Evolutionary conservation across 2,888 invertebrate species (phyloP).

Genomic region (Ormyrus rosae): DNA sequence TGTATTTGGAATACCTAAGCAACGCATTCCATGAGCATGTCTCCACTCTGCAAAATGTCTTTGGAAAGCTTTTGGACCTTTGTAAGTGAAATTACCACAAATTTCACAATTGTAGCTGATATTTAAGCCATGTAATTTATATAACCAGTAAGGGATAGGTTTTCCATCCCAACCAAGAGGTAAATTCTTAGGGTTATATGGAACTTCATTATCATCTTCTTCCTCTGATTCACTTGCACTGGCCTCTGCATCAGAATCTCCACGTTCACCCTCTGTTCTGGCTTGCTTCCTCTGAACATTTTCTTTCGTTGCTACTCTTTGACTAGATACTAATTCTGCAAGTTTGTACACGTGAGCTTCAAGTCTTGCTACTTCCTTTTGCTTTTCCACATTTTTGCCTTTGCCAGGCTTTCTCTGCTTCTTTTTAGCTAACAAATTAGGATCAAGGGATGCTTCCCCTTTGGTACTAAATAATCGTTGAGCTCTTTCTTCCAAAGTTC

Average conservation of each 20-base stretch:
- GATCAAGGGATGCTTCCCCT: slow-evolving; percentile 94
- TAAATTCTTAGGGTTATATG: slow-evolving; percentile 99
- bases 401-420: slow-evolving; percentile 84
- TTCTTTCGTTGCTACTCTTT: slow-evolving; percentile 94
- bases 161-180: slow-evolving; percentile 99
- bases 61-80: slow-evolving; percentile 99
- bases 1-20: slow-evolving; percentile 99
- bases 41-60: slow-evolving; percentile 97
- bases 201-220: slow-evolving; percentile 94
- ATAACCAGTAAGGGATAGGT: slow-evolving; percentile 96
- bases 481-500: slow-evolving; percentile 97
- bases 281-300: slow-evolving; percentile 99
- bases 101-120: slow-evolving; percentile 99
- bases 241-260: slow-evolving; percentile 93
- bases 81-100: slow-evolving; percentile 98
- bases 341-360: slow-evolving; percentile 95
- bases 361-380: slow-evolving; percentile 90
- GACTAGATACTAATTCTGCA: slow-evolving; percentile 89
- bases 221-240: slow-evolving; percentile 89
- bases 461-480: slow-evolving; percentile 97
- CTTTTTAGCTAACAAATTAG: slow-evolving; percentile 92
- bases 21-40: slow-evolving; percentile 96
- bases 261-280: slow-evolving; percentile 93
- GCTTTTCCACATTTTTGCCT: slow-evolving; percentile 82
- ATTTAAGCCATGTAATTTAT: slow-evolving; percentile 98